A percentile compares a stretch with the other conserved stretches of the same genome.
phyloP scores from a whole-genome alignment of 2,113 vertebrate species.

The Tragelaphus imberbis region DNA sequence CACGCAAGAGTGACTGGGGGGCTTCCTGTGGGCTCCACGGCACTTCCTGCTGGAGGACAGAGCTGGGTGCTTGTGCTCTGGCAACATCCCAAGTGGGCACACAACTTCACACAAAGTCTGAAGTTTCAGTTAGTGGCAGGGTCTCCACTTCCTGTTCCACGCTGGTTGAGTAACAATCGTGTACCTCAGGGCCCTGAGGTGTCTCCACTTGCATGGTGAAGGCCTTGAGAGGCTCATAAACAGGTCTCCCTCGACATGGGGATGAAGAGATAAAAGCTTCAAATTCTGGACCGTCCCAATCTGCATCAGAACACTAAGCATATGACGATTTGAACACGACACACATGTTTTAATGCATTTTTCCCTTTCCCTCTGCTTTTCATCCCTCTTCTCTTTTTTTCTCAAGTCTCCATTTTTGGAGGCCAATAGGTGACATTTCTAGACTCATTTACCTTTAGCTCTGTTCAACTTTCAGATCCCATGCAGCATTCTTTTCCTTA shows the following conservation, averaged over 20 bases:
- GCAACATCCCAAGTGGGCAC: not conserved
- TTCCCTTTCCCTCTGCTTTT: not conserved
- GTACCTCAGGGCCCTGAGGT: not conserved
- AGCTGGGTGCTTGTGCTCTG: not conserved
- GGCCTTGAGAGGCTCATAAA: not conserved
- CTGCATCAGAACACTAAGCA: not conserved
- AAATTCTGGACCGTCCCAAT: not conserved
- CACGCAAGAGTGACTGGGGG: not conserved
- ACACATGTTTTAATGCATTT: not conserved
- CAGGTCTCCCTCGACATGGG: not conserved
- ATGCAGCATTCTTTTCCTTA: not conserved
- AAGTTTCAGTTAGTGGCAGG: slow-evolving; percentile 52
- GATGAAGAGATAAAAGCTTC: not conserved
- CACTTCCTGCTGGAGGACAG: slow-evolving; percentile 34
- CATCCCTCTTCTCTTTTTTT: not conserved
- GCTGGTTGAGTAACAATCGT: not conserved
- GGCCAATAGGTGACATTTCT: not conserved
- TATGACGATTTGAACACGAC: not conserved
- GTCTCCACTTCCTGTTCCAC: slow-evolving; percentile 43
- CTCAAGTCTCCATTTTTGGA: not conserved
- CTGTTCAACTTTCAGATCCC: not conserved
- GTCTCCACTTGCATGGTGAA: not conserved
- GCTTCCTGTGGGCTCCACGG: slow-evolving; percentile 26
- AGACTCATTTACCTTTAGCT: not conserved
- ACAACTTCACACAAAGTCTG: not conserved